Evolutionary conservation across 1,140 invertebrate genomes (phyloP).

Genomic region (Micrasema longulum): DNA sequence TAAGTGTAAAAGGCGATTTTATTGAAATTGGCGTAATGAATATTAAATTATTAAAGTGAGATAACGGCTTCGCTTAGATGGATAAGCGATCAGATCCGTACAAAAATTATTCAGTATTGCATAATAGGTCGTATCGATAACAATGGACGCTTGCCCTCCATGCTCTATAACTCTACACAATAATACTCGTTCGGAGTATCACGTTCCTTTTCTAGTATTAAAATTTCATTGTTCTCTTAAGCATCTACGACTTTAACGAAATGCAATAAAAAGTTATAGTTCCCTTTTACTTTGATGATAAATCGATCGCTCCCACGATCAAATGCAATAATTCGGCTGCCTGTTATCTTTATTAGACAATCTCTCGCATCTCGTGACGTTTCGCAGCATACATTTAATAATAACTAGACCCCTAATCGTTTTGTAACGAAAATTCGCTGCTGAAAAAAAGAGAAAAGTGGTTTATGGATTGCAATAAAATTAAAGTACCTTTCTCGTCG

Average conservation of each 20-base stretch:
- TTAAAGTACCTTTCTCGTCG: too few relatives aligned
- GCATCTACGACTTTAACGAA: conserved; percentile 19
- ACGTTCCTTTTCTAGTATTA: conserved; percentile 9
- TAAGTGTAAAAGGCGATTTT: background rate
- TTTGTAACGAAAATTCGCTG: too few relatives aligned
- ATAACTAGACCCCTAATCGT: too few relatives aligned
- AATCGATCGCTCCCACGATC: conserved; percentile 29
- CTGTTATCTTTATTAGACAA: conserved; percentile 5
- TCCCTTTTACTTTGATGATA: conserved; percentile 34
- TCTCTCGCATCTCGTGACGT: too few relatives aligned
- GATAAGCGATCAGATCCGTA: conserved; percentile 3
- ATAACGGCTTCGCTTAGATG: background rate
- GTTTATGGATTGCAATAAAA: too few relatives aligned
- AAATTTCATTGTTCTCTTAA: conserved; percentile 28
- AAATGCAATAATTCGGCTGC: background rate
- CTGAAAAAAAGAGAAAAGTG: too few relatives aligned
- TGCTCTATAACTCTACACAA: conserved; percentile 3
- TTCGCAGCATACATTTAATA: too few relatives aligned
- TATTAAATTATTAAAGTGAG: background rate
- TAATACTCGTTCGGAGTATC: conserved; percentile 13
- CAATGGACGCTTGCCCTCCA: conserved; percentile 16
- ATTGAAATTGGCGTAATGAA: background rate
- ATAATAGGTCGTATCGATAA: conserved; percentile 24
- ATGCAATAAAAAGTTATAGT: conserved; percentile 35
- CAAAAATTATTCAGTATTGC: conserved; percentile 1